phyloP scores from a whole-genome alignment of 1,140 invertebrate species.

The Lordiphosa stackelbergi region DNA sequence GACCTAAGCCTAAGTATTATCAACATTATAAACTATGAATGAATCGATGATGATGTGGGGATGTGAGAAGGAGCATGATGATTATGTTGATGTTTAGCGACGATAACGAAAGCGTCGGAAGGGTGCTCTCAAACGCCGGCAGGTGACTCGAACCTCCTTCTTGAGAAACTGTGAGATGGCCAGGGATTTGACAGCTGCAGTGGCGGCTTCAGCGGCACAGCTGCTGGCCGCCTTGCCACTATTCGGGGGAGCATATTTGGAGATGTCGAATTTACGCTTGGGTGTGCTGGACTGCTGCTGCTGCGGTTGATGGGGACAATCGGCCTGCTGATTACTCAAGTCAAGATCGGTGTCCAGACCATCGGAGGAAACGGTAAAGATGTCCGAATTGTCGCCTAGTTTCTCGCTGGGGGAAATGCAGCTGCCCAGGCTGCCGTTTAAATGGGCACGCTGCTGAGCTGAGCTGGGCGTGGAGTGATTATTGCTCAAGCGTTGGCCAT shows the following conservation, averaged over 20 bases:
- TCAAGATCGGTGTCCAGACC: slow-evolving; percentile 72
- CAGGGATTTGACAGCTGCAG: slow-evolving; percentile 66
- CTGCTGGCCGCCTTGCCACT: slow-evolving; percentile 61
- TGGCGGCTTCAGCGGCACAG: slow-evolving; percentile 70
- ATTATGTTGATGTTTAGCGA: slow-evolving; percentile 48
- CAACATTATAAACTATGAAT: slow-evolving; percentile 36
- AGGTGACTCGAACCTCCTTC: slow-evolving; percentile 72
- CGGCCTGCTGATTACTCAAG: slow-evolving; percentile 63
- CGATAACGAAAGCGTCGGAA: slow-evolving; percentile 74
- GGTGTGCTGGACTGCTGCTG: slow-evolving; percentile 44
- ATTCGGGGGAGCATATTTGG: slow-evolving; percentile 67
- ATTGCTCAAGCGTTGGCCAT: slow-evolving; percentile 41
- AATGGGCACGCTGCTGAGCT: slow-evolving; percentile 48
- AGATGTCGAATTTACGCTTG: slow-evolving; percentile 67
- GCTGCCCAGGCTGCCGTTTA: slow-evolving; percentile 67
- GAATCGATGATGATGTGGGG: slow-evolving; percentile 31
- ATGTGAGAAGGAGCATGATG: slow-evolving; percentile 2
- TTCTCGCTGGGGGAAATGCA: slow-evolving; percentile 74
- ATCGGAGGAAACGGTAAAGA: slow-evolving; percentile 74
- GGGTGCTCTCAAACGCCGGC: slow-evolving; percentile 67
- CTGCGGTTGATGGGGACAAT: slow-evolving; percentile 37
- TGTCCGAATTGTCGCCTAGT: slow-evolving; percentile 71
- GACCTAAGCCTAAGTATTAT: slow-evolving; percentile 5
- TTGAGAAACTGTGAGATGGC: slow-evolving; percentile 74
- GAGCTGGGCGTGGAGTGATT: slow-evolving; percentile 50